phyloP scores from a whole-genome alignment of 2,113 vertebrate species.

The Montifringilla adamsi region DNA sequence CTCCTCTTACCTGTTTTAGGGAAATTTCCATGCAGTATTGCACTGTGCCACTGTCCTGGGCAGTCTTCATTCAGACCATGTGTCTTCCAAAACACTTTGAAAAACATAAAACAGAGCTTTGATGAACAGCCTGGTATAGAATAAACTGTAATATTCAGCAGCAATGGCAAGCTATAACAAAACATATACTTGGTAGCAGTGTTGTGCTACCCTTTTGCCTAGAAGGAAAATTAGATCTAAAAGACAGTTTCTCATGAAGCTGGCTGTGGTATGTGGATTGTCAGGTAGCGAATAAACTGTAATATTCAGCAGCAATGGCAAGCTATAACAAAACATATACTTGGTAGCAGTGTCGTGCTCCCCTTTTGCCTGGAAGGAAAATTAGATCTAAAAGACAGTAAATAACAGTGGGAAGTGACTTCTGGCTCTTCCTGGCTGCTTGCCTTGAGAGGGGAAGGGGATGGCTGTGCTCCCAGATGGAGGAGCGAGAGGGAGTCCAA shows the following conservation, averaged over 20 bases:
- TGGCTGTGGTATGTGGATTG: neutral
- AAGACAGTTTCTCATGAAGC: neutral
- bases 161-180: neutral
- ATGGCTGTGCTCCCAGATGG: neutral
- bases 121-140: neutral
- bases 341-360: too few species aligned
- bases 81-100: neutral
- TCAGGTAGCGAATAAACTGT: too few species aligned
- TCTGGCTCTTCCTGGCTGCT: conserved; percentile 9
- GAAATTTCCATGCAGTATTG: neutral
- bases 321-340: too few species aligned
- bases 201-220: neutral
- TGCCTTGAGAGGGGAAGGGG: neutral
- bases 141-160: neutral
- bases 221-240: neutral
- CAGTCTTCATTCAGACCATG: neutral
- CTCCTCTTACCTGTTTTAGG: neutral
- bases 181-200: neutral
- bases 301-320: too few species aligned
- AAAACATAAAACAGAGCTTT: neutral
- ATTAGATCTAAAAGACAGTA: too few species aligned
- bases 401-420: neutral
- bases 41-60: neutral
- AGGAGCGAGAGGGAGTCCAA: neutral
- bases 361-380: too few species aligned